Base-by-base conservation (phyloP, 2,797 vertebrate species). In the Saguinus oedipus region DNA sequence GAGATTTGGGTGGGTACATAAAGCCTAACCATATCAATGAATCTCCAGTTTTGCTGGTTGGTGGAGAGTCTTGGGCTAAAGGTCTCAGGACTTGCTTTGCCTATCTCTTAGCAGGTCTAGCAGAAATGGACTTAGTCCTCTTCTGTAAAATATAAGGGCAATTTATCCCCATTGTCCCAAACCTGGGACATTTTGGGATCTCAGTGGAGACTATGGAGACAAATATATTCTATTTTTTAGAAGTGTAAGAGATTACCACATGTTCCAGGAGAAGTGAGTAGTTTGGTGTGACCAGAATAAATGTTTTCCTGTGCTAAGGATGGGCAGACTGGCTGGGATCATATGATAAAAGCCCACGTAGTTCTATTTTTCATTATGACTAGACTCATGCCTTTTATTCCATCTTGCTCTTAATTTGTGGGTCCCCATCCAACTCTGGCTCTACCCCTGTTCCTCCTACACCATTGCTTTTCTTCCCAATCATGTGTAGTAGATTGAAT, bases 301-400 rank as follows among this genome's bases (percentile, higher is more conserved):
- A 26, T 20, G 11, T 3, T 48, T 55, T 36, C n/a, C 33, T 6
- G 4, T 78, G 50, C 17, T 39, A 15, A 12, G 30, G 33, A 24
- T 30, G 33, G 24, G 10, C 6, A 39, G 72, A 3, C 14, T 33
- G 64, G 2, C 8, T 72, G 17, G 33, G 26, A 20, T 39, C 12
- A 15, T 33, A 55, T 3, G 3, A 11, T 50, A 20, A 82, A 88
- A 74, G 5, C n/a, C 17, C 3, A 0, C 1, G 1, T 4, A 0
- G 53, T 50, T 42, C 12, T n/a, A 10, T 50, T 68, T 68, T 17
- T 70, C n/a, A 36, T 11, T 19, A 13, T 9, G 12, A 17, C 39
- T 11, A 6, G 20, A 19, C 19, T 11, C 1, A 2, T 44, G 15
- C 3, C 27, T 48, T 82, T 42, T 80, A 0, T 44, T 87, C 17